Conservation (phyloP, 1,140 invertebrate species). For the Cephus cinctus region DNA sequence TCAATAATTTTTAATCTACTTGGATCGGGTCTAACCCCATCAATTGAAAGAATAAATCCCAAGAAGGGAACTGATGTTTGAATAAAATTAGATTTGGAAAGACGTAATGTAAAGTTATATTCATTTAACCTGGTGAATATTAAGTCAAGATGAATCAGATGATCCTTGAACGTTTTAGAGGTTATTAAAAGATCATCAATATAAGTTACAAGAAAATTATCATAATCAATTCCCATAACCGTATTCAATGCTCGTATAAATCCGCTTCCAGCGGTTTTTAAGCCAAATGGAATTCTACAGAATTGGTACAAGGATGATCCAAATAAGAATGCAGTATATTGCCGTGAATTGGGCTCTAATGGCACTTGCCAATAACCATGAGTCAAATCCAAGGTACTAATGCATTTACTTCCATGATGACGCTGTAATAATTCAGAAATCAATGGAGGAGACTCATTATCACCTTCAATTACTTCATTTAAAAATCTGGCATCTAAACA, state of each 20-base stretch:
- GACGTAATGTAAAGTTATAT: slow-evolving; percentile 19
- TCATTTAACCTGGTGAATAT: slow-evolving; percentile 16
- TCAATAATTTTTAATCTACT: background rate
- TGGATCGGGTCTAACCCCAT: background rate
- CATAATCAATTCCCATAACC: background rate
- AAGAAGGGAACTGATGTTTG: slow-evolving; percentile 15
- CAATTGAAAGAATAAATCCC: slow-evolving; percentile 14
- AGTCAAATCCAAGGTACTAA: slow-evolving; percentile 31
- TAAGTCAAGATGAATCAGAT: slow-evolving; percentile 4
- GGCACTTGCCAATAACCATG: slow-evolving; percentile 41
- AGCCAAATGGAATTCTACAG: slow-evolving; percentile 35
- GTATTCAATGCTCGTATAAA: slow-evolving; percentile 23
- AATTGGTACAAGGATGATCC: slow-evolving; percentile 29
- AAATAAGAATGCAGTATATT: slow-evolving; percentile 35
- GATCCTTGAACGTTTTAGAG: slow-evolving; percentile 9
- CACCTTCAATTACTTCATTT: slow-evolving; percentile 13
- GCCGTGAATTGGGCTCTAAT: slow-evolving; percentile 20
- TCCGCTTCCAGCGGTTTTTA: slow-evolving; percentile 34
- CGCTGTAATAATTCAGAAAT: slow-evolving; percentile 8
- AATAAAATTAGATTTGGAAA: slow-evolving; percentile 21
- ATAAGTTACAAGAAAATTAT: slow-evolving; percentile 3
- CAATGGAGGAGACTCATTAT: slow-evolving; percentile 11
- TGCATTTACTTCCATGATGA: slow-evolving; percentile 4
- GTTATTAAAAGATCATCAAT: slow-evolving; percentile 21
- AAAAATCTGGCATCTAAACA: slow-evolving; percentile 13